Conservation (phyloP, 2,797 vertebrate species). For the Urocyon cinereoargenteus region DNA sequence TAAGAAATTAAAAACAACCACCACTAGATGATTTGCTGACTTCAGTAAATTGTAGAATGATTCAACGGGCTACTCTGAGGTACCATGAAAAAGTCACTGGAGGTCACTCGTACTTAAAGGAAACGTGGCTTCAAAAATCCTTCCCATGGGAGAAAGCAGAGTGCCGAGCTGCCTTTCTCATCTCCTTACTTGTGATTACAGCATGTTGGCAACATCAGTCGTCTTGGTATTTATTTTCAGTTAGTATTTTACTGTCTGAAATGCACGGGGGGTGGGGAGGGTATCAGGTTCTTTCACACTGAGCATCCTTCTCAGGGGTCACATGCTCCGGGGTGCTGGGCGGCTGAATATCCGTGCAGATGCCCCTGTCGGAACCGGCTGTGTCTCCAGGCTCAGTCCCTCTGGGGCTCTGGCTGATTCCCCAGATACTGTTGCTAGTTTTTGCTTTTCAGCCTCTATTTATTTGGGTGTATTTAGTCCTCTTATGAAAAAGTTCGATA, state of each 20-base stretch:
- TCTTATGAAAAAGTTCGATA: background rate
- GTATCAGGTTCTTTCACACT: background rate
- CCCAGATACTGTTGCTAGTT: background rate
- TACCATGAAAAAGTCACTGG: constrained; percentile 83
- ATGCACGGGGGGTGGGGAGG: too few species aligned
- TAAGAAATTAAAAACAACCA: constrained; percentile 60
- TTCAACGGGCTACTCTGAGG: constrained; percentile 34
- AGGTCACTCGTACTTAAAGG: constrained; percentile 87
- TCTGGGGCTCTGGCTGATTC: background rate
- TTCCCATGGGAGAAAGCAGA: constrained; percentile 32
- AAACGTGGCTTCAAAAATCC: constrained; percentile 69
- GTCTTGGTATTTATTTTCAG: background rate
- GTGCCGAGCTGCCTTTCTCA: background rate
- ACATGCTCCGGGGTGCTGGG: accelerated
- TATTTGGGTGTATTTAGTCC: background rate
- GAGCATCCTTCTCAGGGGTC: background rate
- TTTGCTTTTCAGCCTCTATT: background rate
- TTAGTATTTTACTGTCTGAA: background rate
- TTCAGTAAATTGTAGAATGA: constrained; percentile 64
- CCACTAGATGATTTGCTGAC: constrained; percentile 73
- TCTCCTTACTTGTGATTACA: background rate
- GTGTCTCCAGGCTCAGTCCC: background rate
- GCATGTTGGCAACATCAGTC: background rate
- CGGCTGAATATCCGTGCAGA: background rate
- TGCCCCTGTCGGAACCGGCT: too few species aligned